These are phyloP conservation scores for Tenthredo scrophulariae DNA, from an alignment of 2,888 invertebrate genomes.

Conservation along the genomic window DNA sequence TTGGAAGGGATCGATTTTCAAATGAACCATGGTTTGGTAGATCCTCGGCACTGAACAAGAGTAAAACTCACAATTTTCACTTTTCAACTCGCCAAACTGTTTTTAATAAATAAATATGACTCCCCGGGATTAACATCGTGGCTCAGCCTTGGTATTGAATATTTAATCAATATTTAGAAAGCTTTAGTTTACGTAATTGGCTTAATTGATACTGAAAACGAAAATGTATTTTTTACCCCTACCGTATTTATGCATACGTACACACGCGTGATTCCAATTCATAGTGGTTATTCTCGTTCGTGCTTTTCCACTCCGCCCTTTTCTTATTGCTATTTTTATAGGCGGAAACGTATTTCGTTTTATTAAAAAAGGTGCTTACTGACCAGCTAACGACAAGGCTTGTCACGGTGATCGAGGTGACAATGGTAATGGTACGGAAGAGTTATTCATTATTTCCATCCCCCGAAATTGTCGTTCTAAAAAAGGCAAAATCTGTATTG, in stretches of 20 bases:
- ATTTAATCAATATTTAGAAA: not conserved
- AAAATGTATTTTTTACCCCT: not conserved
- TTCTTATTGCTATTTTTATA: not conserved
- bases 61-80: not conserved
- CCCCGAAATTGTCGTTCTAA: not conserved
- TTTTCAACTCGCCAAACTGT: not conserved
- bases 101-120: not conserved
- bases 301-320: not conserved
- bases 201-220: not conserved
- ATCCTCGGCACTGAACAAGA: not conserved
- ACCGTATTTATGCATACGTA: not conserved
- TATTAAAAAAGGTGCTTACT: not conserved
- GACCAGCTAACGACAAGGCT: not conserved
- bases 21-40: not conserved
- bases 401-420: not conserved
- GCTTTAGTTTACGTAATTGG: not conserved
- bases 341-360: not conserved
- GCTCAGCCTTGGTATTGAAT: not conserved
- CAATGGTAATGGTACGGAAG: not conserved
- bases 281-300: not conserved
- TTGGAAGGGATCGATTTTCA: not conserved
- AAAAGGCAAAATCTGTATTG: not conserved
- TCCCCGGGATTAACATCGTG: not conserved
- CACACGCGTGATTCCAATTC: constrained; percentile 7
- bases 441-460: not conserved